Base-by-base conservation (phyloP, 2,113 vertebrate species). In the Crotophaga sulcirostris region DNA sequence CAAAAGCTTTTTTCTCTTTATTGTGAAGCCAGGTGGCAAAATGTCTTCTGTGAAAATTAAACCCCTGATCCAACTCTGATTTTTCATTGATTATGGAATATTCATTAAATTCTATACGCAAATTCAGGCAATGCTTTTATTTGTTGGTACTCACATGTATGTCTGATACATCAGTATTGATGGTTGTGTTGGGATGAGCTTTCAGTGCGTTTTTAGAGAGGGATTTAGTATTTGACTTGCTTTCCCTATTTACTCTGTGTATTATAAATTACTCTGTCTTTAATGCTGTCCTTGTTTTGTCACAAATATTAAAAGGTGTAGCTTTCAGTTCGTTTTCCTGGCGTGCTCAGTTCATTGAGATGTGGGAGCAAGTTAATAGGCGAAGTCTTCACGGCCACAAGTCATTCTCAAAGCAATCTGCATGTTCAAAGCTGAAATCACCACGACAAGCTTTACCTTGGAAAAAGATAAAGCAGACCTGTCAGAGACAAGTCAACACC, bases 11-110 rank as follows among this genome's bases (percentile, higher is more conserved):
- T 68, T 95, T 69, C 58, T 26, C 45, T 96, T 91, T 92, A 76
- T 90, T 94, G 90, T 60, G 60, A 97, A 91, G n/a, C 60, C 89
- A 97, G 93, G 94, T 95, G 94, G 56, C 78, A 95, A 84, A 90
- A 90, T 54, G 23, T 92, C 77, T 81, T 82, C 83, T 92, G 45
- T 87, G 89, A 94, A 96, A 94, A 93, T 13, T 67, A 54, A 64
- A 64, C 89, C 36, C 26, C 75, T 80, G 44, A 79, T 94, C 40
- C 58, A 94, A 31, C 84, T 93, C 84, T 58, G 56, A 55, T 86
- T 91, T 95, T 85, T 87, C 85, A 31, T 33, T 77, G 49, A 82
- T 14, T 3, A 13, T 66, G 34, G 40, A 73, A 29, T 20, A 40
- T 77, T 94, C 54, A 28, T 87, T 91, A 79, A 82, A 89, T 58